Base-by-base conservation (phyloP, 2,113 vertebrate genomes). In the Oriolus oriolus region DNA sequence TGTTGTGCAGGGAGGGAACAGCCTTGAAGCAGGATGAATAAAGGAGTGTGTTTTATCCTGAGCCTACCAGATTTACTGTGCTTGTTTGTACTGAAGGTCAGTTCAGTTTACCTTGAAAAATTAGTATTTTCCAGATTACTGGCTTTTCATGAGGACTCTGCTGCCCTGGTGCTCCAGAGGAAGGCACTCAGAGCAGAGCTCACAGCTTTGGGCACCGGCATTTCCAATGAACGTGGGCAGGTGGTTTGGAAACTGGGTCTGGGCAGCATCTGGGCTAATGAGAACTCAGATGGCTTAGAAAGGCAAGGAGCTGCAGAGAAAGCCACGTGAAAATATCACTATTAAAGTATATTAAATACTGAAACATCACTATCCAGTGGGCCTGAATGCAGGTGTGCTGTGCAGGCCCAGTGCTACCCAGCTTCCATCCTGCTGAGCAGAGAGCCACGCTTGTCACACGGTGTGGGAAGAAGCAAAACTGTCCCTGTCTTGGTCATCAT, bases 401-500 rank as follows among this genome's bases (percentile, higher is more conserved):
- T 18, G n/a, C 52, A 80, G 50, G 21, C 44, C 22, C 2, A 5
- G 28, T 5, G 85, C 82, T 80, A 56, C 71, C 47, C 89, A 23
- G 37, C n/a, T 69, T 9, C n/a, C 16, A 4, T 10, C 54, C 16
- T 10, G 27, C 45, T 20, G 31, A 83, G 42, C 4, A 7, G 9
- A 10, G 56, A 81, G 11, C 33, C 14, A 2, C 3, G 0, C 9
- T 63, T 37, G 30, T 12, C 41, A 7, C 13, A 16, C 0, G 0
- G 16, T 26, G 14, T 42, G 35, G 59, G 11, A 41, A 70, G 41
- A 44, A 27, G 14, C 1, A 28, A 49, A 79, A 30, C n/a, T 57
- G 19, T 49, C 61, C 41, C 60, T 44, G 0, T 10, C 18, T 14
- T 35, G 28, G 10, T 39, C 30, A 35, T n/a, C 24, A 14, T 7